phyloP scores from a whole-genome alignment of 2,113 vertebrate species.

The Stigmatopora argus region DNA sequence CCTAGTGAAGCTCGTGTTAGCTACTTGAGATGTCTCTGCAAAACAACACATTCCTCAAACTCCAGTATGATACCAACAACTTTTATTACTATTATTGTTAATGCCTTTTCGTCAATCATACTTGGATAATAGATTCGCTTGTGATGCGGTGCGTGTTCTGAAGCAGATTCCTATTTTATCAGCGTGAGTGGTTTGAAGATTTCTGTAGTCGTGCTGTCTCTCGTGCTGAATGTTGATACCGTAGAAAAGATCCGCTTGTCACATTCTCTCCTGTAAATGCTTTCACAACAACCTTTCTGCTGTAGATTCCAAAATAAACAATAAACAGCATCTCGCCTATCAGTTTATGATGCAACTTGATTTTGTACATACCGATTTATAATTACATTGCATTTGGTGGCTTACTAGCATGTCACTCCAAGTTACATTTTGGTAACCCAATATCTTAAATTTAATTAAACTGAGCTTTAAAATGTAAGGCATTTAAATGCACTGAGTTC shows the following conservation, averaged over 20 bases:
- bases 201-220: slow-evolving; percentile 18
- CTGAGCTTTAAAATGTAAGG: no score
- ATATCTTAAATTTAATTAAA: no score
- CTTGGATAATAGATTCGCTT: neutral
- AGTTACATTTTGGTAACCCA: no score
- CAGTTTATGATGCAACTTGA: neutral
- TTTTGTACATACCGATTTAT: neutral
- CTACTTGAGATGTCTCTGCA: slow-evolving; percentile 7
- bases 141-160: neutral
- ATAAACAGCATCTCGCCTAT: slow-evolving; percentile 38
- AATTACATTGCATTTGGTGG: neutral
- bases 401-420: no score
- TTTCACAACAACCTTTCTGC: slow-evolving; percentile 39
- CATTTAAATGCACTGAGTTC: no score
- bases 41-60: slow-evolving; percentile 10
- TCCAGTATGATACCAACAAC: neutral
- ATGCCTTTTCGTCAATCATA: neutral
- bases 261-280: slow-evolving; percentile 47
- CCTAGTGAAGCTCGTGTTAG: slow-evolving; percentile 1
- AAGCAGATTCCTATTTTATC: slow-evolving; percentile 9
- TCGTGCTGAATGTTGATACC: slow-evolving; percentile 18
- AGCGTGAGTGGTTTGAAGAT: neutral
- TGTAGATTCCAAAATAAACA: slow-evolving; percentile 63
- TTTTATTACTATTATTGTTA: neutral
- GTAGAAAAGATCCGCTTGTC: slow-evolving; percentile 57